These are phyloP conservation scores for Acridotheres tristis DNA, from an alignment of 2,797 vertebrate species.

Conservation along the genomic window DNA sequence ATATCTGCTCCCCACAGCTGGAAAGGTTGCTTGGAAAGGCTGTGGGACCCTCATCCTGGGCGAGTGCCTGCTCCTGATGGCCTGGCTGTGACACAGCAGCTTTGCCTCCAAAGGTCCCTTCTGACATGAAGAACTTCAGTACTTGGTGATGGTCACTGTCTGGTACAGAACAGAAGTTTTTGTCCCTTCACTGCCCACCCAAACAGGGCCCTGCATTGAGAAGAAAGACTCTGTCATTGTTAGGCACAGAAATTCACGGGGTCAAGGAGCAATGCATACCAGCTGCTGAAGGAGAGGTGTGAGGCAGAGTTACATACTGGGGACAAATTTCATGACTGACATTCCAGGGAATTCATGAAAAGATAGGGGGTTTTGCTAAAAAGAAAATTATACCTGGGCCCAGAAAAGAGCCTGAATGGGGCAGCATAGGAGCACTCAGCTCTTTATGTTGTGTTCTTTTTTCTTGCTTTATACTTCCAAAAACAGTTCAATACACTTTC, in stretches of 20 bases:
- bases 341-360: not conserved
- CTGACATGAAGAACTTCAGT: not conserved
- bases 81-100: not conserved
- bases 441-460: not conserved
- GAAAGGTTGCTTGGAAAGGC: not conserved
- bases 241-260: not conserved
- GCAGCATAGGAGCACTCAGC: not conserved
- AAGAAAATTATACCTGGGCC: not conserved
- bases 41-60: fast-evolving
- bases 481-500: not conserved
- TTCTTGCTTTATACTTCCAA: not conserved
- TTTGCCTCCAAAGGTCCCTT: not conserved
- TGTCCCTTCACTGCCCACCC: not conserved
- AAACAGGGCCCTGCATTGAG: not conserved
- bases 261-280: not conserved
- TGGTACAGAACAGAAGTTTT: not conserved
- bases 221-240: too few species aligned
- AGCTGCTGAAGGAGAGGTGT: not conserved
- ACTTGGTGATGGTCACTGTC: fast-evolving
- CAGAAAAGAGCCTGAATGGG: not conserved
- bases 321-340: not conserved
- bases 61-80: not conserved
- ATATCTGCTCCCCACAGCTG: not conserved
- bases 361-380: fast-evolving
- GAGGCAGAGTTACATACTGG: not conserved